These are phyloP conservation scores for Rhaphigaster nebulosa DNA, from an alignment of 2,888 invertebrate species.

Conservation along the genomic window DNA sequence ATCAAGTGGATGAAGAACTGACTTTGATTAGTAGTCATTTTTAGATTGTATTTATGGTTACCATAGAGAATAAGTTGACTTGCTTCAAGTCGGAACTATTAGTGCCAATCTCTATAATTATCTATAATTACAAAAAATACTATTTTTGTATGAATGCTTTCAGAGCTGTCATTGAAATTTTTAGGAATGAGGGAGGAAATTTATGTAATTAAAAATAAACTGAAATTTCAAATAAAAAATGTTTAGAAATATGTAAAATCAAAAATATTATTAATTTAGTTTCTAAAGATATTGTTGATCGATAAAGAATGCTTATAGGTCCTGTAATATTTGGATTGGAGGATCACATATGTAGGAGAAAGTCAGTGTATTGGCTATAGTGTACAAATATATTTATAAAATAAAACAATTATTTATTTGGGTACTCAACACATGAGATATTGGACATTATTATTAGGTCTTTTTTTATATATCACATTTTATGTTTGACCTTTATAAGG, in stretches of 20 bases:
- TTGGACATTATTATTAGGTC: neutral
- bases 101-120: constrained; percentile 36
- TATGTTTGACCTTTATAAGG: neutral
- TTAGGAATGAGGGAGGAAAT: neutral
- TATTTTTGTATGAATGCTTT: neutral
- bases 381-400: constrained; percentile 9
- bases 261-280: constrained; percentile 17
- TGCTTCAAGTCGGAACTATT: neutral
- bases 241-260: neutral
- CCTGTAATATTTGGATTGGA: neutral
- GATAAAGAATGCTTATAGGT: neutral
- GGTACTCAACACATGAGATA: neutral
- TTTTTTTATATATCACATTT: neutral
- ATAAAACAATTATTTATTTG: neutral
- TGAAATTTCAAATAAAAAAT: neutral
- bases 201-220: neutral
- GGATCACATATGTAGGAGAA: neutral
- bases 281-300: neutral
- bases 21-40: neutral
- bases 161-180: neutral
- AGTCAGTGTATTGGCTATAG: neutral
- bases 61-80: neutral
- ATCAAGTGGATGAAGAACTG: neutral
- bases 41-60: constrained; percentile 30
- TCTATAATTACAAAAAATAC: neutral